phyloP scores from a whole-genome alignment of 2,888 invertebrate species.

The Stenoptilia bipunctidactyla region DNA sequence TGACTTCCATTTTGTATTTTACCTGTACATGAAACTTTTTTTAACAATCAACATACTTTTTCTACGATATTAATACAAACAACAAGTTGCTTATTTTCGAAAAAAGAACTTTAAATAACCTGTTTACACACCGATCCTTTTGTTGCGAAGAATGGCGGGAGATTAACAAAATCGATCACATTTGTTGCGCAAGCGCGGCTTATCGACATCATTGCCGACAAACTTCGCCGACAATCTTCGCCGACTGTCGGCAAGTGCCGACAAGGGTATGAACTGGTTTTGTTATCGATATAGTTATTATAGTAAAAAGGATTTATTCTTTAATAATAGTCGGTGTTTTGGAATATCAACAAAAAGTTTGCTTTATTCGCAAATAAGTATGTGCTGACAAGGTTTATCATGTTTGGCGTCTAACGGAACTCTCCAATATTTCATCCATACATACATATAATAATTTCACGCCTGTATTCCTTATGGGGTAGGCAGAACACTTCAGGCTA shows the following conservation, averaged over 20 bases:
- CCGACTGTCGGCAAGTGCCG: constrained; percentile 25
- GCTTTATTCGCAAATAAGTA: too few species aligned
- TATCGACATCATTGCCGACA: constrained; percentile 21
- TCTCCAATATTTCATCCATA: too few species aligned
- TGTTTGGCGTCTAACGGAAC: too few species aligned
- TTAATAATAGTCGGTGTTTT: background rate
- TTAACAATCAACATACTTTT: too few species aligned
- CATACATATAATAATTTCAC: too few species aligned
- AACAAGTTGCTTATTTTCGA: too few species aligned
- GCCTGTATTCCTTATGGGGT: too few species aligned
- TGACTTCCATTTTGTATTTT: too few species aligned
- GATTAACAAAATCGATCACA: constrained; percentile 28
- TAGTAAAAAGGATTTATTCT: background rate
- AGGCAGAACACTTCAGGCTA: too few species aligned
- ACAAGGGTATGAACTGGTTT: constrained; percentile 7
- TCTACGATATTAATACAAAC: too few species aligned
- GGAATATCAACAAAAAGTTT: background rate
- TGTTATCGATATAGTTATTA: constrained; percentile 1
- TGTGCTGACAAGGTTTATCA: too few species aligned
- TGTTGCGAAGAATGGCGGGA: constrained; percentile 28
- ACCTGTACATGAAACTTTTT: too few species aligned
- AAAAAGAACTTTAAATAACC: background rate
- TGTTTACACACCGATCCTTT: constrained; percentile 16
- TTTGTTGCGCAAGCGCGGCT: constrained; percentile 39
- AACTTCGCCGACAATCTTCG: constrained; percentile 17